Evolutionary conservation across 2,797 vertebrate species (phyloP), one percentile per base, ranked within the genome.

Genomic region (Spinibarbus caldwelli): DNA sequence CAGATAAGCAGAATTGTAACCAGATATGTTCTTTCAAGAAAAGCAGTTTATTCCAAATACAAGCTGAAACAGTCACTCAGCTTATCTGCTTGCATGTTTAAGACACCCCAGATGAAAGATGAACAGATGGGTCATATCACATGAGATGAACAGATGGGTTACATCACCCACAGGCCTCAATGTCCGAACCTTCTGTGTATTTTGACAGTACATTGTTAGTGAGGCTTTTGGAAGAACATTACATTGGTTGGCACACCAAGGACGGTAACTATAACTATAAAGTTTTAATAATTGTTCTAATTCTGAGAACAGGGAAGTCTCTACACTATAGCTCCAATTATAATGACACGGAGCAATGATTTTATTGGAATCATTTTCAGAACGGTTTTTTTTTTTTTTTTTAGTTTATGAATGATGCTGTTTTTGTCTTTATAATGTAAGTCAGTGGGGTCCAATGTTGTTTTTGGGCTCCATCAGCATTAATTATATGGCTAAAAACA

Each of bases 111-210:
- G 77, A 59, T 73, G 77, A 79, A 57, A 64, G 21, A 71, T 78
- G 76, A 78, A 31, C 54, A 78, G 54, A 59, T 78, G 64, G 64
- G 64, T 67, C 31, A 21, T 67, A 21, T 34, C 15, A 9, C 64
- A 67, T 36, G 31, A 14, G 31, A 57, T 57, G 34, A 82, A 68
- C 62, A 82, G 80, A 82, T 59, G 66, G 64, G 83, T 62, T 43
- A 34, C 38, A 73, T 71, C 38, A 45, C 68, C 36, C 38, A 38
- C 80, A 62, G 71, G 23, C 45, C 10, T 75, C 21, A 29, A 14
- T 17, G 14, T 47, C 6, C 2, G 5, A 62, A 15, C 11, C 7
- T 34, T 49, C 5, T 52, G 72, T 75, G 29, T 31, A 34, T 41
- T 72, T 72, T 72, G 29, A 52, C 17, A 52, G 19, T 43, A 0